Evolutionary conservation across 2,888 invertebrate genomes (phyloP).

Genomic region (Limulus polyphemus): DNA sequence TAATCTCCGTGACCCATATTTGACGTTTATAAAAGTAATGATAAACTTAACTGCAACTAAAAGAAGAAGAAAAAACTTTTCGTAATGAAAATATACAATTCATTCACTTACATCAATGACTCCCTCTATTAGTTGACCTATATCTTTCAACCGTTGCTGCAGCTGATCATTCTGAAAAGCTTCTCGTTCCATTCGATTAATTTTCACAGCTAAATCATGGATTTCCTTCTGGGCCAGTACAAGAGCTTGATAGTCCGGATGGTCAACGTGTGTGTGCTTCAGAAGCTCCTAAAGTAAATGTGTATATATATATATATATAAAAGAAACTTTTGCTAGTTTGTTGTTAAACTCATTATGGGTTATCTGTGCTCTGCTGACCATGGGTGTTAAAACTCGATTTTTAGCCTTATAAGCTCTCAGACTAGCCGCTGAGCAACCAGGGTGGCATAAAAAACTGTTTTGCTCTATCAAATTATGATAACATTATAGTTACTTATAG

Average conservation of each 20-base stretch:
- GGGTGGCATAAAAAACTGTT: too few species aligned
- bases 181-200: conserved; percentile 75
- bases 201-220: conserved; percentile 78
- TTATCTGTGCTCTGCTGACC: too few species aligned
- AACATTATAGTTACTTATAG: too few species aligned
- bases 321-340: too few species aligned
- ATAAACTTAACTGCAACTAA: neutral
- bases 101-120: conserved; percentile 36
- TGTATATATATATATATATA: too few species aligned
- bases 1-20: conserved; percentile 26
- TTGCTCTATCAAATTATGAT: too few species aligned
- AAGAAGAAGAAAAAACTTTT: conserved; percentile 1
- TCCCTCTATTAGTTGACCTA: conserved; percentile 79
- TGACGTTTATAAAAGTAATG: neutral
- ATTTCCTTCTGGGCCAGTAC: conserved; percentile 74
- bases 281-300: conserved; percentile 57
- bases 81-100: neutral
- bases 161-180: conserved; percentile 69
- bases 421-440: too few species aligned
- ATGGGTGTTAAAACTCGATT: too few species aligned
- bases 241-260: conserved; percentile 76
- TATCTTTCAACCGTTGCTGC: conserved; percentile 55
- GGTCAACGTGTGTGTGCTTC: conserved; percentile 78
- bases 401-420: too few species aligned
- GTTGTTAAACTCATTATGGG: too few species aligned